phyloP scores from a whole-genome alignment of 1,140 invertebrate species.

The Trichomalopsis sarcophagae region DNA sequence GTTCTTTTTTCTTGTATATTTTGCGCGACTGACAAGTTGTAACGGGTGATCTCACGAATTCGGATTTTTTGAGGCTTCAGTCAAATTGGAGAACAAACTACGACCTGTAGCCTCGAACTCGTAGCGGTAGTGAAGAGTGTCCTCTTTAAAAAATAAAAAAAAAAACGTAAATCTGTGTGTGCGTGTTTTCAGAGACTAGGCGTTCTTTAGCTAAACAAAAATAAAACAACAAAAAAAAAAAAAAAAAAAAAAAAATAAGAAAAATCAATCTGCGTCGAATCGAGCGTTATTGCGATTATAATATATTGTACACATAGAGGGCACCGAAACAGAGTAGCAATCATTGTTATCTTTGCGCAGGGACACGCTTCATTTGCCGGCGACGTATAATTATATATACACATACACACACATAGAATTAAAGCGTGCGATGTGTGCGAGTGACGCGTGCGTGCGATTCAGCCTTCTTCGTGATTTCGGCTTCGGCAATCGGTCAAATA shows the following conservation, averaged over 20 bases:
- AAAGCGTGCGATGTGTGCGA: neutral
- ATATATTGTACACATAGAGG: neutral
- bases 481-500: conserved; percentile 52
- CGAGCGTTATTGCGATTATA: neutral
- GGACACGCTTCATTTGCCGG: conserved; percentile 31
- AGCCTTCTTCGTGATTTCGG: conserved; percentile 47
- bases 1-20: neutral
- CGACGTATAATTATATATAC: neutral
- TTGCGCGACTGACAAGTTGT: neutral
- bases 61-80: conserved; percentile 44
- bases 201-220: neutral
- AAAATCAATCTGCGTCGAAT: neutral
- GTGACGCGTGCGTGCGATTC: neutral
- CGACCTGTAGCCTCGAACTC: conserved; percentile 7
- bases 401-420: neutral
- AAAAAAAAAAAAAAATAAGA: neutral
- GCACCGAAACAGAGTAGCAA: neutral
- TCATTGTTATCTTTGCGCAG: conserved; percentile 16
- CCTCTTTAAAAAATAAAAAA: neutral
- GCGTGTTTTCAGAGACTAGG: neutral
- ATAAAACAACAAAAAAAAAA: neutral
- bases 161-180: neutral
- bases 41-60: neutral
- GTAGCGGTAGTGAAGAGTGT: conserved; percentile 38
- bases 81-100: neutral